Percentiles rank a stretch among this genome's conserved stretches.
phyloP scores from a whole-genome alignment of 1,140 invertebrate genomes.

The Phenacoccus solenopsis region DNA sequence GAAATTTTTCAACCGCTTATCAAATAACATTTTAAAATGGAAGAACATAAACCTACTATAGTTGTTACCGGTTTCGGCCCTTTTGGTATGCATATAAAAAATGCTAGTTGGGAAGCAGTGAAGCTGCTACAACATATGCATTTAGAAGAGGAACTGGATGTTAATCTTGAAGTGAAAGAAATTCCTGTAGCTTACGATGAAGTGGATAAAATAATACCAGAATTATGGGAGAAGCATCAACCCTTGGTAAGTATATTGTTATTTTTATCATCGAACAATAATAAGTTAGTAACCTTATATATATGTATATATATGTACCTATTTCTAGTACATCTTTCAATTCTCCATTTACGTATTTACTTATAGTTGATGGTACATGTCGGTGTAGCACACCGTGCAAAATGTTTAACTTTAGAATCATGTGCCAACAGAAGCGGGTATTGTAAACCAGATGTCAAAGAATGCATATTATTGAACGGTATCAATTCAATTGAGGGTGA shows the following conservation, averaged over 20 bases:
- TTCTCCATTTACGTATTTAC: no score
- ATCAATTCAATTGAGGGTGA: background rate
- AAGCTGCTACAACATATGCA: constrained; percentile 40
- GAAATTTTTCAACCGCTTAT: no score
- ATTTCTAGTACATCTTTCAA: no score
- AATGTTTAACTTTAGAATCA: constrained; percentile 4
- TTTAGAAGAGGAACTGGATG: constrained; percentile 32
- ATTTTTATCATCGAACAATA: no score
- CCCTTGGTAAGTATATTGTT: constrained; percentile 42
- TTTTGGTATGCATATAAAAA: constrained; percentile 49
- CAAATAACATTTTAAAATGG: no score
- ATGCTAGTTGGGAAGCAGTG: constrained; percentile 66
- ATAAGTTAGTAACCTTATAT: no score
- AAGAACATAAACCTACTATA: constrained; percentile 24
- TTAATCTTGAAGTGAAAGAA: constrained; percentile 44
- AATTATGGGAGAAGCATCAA: constrained; percentile 46
- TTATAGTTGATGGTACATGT: background rate
- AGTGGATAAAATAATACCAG: constrained; percentile 43
- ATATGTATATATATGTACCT: no score
- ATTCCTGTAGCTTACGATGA: constrained; percentile 52
- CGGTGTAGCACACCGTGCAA: background rate
- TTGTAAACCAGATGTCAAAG: background rate
- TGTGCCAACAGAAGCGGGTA: constrained; percentile 1
- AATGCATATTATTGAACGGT: background rate
- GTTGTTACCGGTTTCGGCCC: constrained; percentile 65